Base-by-base conservation (phyloP, 2,888 invertebrate species). In the Amphimallon solstitiale region DNA sequence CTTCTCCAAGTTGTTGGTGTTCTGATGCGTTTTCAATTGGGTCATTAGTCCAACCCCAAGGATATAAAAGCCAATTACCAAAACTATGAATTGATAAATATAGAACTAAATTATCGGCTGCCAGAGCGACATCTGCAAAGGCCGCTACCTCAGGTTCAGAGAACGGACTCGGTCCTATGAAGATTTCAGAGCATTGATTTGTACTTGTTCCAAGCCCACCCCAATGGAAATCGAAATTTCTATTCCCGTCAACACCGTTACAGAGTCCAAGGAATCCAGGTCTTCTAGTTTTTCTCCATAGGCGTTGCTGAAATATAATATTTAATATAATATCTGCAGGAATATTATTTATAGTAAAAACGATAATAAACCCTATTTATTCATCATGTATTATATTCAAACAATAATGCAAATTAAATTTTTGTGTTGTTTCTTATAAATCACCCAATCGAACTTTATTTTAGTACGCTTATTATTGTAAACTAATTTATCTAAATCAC, bases 81-180 rank as follows among this genome's bases (percentile, higher is more conserved):
- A 75, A 92, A 5, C 92, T 89, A 75, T 93, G 93, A 68, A 93
- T 82, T 0, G 90, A 88, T 10, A 92, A 75, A 76, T 90, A 93
- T 67, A 90, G 80, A 45, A 88, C 85, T 19, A 87, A 82, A 10
- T 85, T 80, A 6, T 79, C 73, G 0, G 85, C 81, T 19, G 86
- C 76, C 1, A 84, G 73, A 38, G 92, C 77, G 68, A 89, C 84
- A 66, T 89, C 85, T 0, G 87, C 82, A 2, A 92, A 37, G 82
- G 43, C 86, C 34, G 77, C 76, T 87, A 88, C 80, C 92, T 86
- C 85, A 0, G 78, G 76, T 71, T 86, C 86, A 0, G 85, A 85
- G 70, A 84, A 84, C 1, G 84, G 77, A 6, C 64, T 48, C 1
- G 76, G 68, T 9, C 85, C 85, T 15, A 78, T 76, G 72, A 79